Evolutionary conservation across 1,140 invertebrate genomes (phyloP), one percentile per base, ranked within the genome.

Genomic region (Caenorhabditis briggsae): DNA sequence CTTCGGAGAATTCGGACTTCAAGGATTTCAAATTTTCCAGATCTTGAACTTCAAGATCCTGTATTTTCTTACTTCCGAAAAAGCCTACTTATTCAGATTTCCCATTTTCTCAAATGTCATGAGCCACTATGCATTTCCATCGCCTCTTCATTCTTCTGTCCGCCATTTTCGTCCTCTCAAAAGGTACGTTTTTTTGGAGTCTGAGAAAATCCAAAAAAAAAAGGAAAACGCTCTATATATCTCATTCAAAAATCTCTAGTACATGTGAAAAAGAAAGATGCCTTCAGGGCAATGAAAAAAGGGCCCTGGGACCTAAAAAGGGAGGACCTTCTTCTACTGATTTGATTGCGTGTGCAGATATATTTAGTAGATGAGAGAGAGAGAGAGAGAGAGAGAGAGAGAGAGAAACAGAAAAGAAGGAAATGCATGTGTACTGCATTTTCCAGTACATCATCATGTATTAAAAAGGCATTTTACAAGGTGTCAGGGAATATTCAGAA

Each of bases 261-360:
- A n/a, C 20, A 33, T 33, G 9, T 33, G 33, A 33, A 33, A 33
- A 33, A 33, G 33, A 33, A 33, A 25, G 41, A 46, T 70, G 65
- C 65, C 33, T 46, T 70, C 33, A 70, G 41, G 65, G 43, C 65
- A 46, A 70, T 48, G 43, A n/a, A 46, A 18, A 6, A 14, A 41
- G 61, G 61, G 2, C 5, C 18, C 65, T n/a, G 5, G 65, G n/a
- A n/a, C 41, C 46, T 18, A 58, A 8, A n/a, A 23, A n/a, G n/a
- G n/a, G n/a, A n/a, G 58, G 59, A 23, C 16, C 56, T 58, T n/a
- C 65, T 70, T 33, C 33, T 41, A 70, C 41, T 78, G 70, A 78
- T 78, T 78, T 78, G 70, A 78, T 78, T 78, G 70, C 70, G 46
- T 78, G 46, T 78, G 46, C 70, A 78, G 70, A 78, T 78, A 78